Base-by-base conservation (phyloP, 1,140 invertebrate genomes). In the Pissodes strobi region DNA sequence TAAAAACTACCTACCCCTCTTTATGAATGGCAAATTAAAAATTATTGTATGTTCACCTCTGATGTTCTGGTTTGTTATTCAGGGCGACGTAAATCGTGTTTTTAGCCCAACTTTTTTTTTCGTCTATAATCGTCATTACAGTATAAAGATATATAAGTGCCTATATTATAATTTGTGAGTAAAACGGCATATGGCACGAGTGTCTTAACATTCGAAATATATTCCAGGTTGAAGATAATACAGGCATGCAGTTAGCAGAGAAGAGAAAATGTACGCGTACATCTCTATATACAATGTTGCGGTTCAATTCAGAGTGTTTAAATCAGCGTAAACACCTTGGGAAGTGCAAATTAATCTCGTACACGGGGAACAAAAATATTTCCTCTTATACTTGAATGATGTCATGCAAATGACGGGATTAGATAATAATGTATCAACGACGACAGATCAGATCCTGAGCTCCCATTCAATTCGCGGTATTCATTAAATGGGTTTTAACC, bases 281-380 rank as follows among this genome's bases (percentile, higher is more conserved):
- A 51, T 39, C 41, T 59, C 56, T 41, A 59, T 52, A 61, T 45
- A 51, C 59, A 63, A 63, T 63, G 60, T 63, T 52, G 52, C 48
- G 49, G 60, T 17, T 27, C 17, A 22, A 63, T 63, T 63, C 60
- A 63, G 21, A 13, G 37, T 63, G 60, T 55, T 63, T 63, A 63
- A 63, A 63, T 53, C 60, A 37, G 60, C 49, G 60, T 6, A 63
- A 63, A 63, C 49, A 63, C 60, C 60, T 60, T 63, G 60, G 60
- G 60, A 63, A 55, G 60, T 63, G 60, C 60, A 63, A 63, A 63
- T 63, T 63, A 63, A 63, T 63, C 60, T 48, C n/a, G 21, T 19
- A 34, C 60, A 15, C 38, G 49, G 49, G 60, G 60, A 63, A 63
- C 60, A 63, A 63, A 63, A 63, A 63, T 63, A 55, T 55, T 63